Base-by-base conservation (phyloP, 2,888 invertebrate genomes). In the Polyommatus icarus region DNA sequence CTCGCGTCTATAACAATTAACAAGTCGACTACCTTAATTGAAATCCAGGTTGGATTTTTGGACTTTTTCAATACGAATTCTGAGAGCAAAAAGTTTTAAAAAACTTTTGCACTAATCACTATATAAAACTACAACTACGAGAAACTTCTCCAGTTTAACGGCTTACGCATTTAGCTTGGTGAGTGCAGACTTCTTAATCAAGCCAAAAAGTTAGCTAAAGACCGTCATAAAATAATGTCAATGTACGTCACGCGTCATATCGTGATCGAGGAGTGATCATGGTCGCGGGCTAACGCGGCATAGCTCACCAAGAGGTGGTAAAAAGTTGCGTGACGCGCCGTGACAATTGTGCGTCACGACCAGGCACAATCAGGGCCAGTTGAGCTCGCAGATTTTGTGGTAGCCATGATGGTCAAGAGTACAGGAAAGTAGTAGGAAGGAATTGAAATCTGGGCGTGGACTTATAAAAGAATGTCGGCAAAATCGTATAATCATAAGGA, bases 221-320 rank as follows among this genome's bases (percentile, higher is more conserved):
- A 46, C 46, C 46, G 46, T 46, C 46, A 46, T 46, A 46, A 46
- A 10, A 18, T 5, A 18, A 82, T 81, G 82, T 83, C 83, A 75
- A 75, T 75, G 75, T 29, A 75, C 54, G 73, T 46, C 29, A 77
- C 67, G 71, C 71, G 36, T 77, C 71, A 57, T 46, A 57, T 72
- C 29, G 71, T 57, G 72, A 24, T 54, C 24, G 76, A 79, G 72
- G 67, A 71, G 84, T 82, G 85, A 84, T 85, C 85, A 85, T 88
- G 88, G 88, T 91, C 91, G 85, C 85, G 86, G 84, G 82, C 82
- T 88, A 89, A 89, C 84, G 83, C 85, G 83, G 85, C 91, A 90
- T 91, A 91, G 85, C 90, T 90, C 91, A 91, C 93, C 92, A 90
- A 90, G 85, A 89, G 89, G 84, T 90, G 87, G 87, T 87, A 92